Evolutionary conservation across 1,140 invertebrate species (phyloP).

Genomic region (Charaxes varanes): DNA sequence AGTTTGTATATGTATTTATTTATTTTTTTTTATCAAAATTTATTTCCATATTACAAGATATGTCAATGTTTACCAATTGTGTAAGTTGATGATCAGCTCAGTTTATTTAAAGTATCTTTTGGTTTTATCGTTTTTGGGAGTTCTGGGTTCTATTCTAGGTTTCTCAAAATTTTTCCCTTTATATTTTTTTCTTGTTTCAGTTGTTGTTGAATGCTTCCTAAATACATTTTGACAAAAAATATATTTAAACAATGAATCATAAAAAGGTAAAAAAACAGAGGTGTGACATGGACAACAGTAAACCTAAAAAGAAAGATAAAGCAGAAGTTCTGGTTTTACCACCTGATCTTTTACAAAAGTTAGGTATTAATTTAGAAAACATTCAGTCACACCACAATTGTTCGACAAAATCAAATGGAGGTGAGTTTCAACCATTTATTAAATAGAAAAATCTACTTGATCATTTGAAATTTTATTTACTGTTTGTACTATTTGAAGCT

Average conservation of each 20-base stretch:
- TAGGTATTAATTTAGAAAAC: constrained; percentile 56
- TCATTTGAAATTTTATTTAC: too few relatives aligned
- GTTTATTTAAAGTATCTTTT: background rate
- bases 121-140: constrained; percentile 1
- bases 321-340: constrained; percentile 58
- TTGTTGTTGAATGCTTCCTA: constrained; percentile 6
- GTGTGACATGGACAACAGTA: constrained; percentile 10
- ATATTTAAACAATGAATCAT: constrained; percentile 19
- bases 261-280: constrained; percentile 28
- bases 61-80: constrained; percentile 14
- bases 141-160: constrained; percentile 24
- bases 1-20: too few relatives aligned
- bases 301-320: constrained; percentile 25
- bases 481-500: too few relatives aligned
- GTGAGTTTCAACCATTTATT: background rate
- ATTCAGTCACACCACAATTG: constrained; percentile 11
- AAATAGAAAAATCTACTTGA: too few relatives aligned
- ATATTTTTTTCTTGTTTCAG: constrained; percentile 7
- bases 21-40: constrained; percentile 26
- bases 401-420: background rate
- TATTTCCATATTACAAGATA: constrained; percentile 12
- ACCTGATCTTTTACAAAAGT: constrained; percentile 58
- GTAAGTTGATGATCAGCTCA: constrained; percentile 1
- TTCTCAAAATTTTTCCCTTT: constrained; percentile 3
- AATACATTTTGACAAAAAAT: constrained; percentile 9